Base-by-base conservation (phyloP, 2,113 vertebrate genomes). In the Scatophagus argus region DNA sequence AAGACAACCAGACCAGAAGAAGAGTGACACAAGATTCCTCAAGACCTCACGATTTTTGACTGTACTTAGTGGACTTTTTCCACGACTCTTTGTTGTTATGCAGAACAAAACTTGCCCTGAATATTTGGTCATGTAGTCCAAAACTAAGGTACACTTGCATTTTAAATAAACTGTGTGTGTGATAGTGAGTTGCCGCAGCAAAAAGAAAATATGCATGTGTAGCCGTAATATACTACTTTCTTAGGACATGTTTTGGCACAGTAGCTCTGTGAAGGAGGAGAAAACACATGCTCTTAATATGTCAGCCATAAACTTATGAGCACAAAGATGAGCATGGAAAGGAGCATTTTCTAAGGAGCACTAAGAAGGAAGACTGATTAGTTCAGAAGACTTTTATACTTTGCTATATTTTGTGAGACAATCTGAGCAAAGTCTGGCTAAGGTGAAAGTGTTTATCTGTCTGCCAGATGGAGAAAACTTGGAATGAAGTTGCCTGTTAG, bases 401-500 rank as follows among this genome's bases (percentile, higher is more conserved):
- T 58, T 56, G 21, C 58, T n/a, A 1, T n/a, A 23, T 69, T 56
- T 67, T 61, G 39, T 34, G 66, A 36, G 6, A 4, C 51, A 72
- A 41, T 47, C 17, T 36, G 17, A 29, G 55, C 17, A 68, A 72
- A 77, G 68, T 68, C 46, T 73, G 41, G 14, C 21, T 60, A 54
- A 21, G n/a, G 21, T 31, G 23, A 77, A 52, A 17, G 6, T 60
- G 55, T 72, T 77, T 62, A 43, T 41, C 21, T 68, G 60, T 49
- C 59, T 76, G 54, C 67, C 77, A 77, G 56, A 70, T 46, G 9
- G 17, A 60, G 68, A 38, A 52, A 83, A 83, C 59, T 83, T 71
- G 31, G 74, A 66, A 83, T 49, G 31, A 83, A 76, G 25, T 31
- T 83, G 59, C 44, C 46, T 76, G 51, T 74, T 51, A 34, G 36